Evolutionary conservation across 2,888 invertebrate species (phyloP).

Genomic region (Argyresthia goedartella): DNA sequence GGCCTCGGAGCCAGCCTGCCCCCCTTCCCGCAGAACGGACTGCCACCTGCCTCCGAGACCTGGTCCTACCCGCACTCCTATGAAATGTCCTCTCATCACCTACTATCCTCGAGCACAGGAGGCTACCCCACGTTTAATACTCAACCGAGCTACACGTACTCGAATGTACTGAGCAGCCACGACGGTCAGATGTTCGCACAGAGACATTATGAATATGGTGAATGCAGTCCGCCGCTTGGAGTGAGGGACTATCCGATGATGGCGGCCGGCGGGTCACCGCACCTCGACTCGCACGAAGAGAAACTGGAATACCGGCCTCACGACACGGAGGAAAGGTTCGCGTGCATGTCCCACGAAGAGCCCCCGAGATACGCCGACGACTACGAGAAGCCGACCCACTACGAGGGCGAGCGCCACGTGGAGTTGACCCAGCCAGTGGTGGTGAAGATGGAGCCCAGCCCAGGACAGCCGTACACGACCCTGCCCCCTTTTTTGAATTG

Average conservation of each 20-base stretch:
- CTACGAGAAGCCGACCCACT: constrained; percentile 32
- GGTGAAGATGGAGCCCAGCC: constrained; percentile 71
- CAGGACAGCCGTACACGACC: constrained; percentile 75
- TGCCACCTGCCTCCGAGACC: constrained; percentile 79
- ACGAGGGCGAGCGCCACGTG: constrained; percentile 59
- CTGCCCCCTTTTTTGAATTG: constrained; percentile 85
- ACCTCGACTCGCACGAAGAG: constrained; percentile 55
- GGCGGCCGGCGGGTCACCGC: constrained; percentile 75
- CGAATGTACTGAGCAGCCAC: constrained; percentile 78
- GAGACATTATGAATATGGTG: constrained; percentile 73
- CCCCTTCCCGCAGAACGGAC: constrained; percentile 72
- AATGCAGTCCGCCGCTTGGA: constrained; percentile 74
- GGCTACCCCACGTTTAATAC: constrained; percentile 76
- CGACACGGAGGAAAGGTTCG: constrained; percentile 60
- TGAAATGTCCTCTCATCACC: constrained; percentile 81
- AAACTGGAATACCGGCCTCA: constrained; percentile 54
- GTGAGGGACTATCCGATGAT: constrained; percentile 76
- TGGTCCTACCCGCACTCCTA: constrained; percentile 86
- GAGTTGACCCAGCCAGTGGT: constrained; percentile 57
- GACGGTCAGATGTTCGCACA: constrained; percentile 81
- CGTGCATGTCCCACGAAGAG: constrained; percentile 60
- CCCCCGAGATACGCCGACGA: constrained; percentile 69
- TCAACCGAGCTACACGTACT: constrained; percentile 73
- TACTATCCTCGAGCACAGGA: constrained; percentile 77
- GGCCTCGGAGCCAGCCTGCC: constrained; percentile 56